phyloP scores from a whole-genome alignment of 2,797 vertebrate species.

The Zonotrichia albicollis region DNA sequence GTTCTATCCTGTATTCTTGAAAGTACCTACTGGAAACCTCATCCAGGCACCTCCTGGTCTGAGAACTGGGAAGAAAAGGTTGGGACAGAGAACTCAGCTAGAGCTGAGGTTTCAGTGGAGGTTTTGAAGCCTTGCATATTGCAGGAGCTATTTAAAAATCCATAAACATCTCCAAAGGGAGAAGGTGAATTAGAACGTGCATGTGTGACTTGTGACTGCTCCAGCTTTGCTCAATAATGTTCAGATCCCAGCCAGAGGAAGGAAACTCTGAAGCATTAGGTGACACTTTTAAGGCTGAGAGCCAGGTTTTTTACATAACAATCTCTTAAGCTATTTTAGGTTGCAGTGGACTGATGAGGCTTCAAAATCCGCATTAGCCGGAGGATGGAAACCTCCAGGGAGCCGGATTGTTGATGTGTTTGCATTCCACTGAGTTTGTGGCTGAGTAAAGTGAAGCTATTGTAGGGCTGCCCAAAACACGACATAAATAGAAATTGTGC shows the following conservation, averaged over 20 bases:
- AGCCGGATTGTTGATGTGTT: constrained; percentile 17
- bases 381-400: constrained; percentile 3
- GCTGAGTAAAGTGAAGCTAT: neutral
- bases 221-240: no score
- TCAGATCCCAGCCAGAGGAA: neutral
- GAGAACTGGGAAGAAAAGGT: neutral
- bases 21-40: neutral
- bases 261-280: neutral
- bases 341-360: neutral
- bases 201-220: neutral
- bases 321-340: constrained; percentile 33
- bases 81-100: neutral
- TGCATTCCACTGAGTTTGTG: neutral
- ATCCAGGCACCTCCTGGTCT: neutral
- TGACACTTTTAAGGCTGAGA: neutral
- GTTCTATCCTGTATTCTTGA: neutral
- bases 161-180: neutral
- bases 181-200: neutral
- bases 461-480: constrained; percentile 22
- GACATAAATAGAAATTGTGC: constrained; percentile 59
- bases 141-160: neutral
- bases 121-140: neutral
- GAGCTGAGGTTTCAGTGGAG: neutral
- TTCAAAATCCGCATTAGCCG: constrained; percentile 3
- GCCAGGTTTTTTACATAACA: neutral